A percentile compares a stretch with the other conserved stretches of the same genome.
Conservation (phyloP, 2,797 vertebrate genomes). For the Takifugu ocellatus region DNA sequence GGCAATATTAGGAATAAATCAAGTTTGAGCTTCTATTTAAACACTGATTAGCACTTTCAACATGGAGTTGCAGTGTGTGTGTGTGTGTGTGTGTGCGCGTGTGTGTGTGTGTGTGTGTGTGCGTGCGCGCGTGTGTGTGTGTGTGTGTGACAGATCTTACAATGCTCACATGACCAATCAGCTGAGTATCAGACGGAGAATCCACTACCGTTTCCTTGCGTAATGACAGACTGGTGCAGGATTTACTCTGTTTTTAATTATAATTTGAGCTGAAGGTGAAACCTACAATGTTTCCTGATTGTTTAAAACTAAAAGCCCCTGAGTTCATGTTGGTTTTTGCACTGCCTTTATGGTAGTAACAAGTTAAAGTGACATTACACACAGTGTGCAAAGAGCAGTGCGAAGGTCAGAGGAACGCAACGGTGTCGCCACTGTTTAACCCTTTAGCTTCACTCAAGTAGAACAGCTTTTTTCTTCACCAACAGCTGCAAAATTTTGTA, state of each 20-base stretch:
- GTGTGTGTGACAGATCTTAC: slow-evolving; percentile 16
- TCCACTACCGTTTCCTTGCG: slow-evolving; percentile 54
- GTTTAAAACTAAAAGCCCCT: no score
- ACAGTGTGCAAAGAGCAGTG: not conserved
- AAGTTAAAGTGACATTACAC: no score
- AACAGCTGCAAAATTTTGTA: no score
- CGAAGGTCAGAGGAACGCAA: slow-evolving; percentile 19
- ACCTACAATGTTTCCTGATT: no score
- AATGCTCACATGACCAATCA: slow-evolving; percentile 65
- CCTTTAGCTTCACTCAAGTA: not conserved
- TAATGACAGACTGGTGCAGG: slow-evolving; percentile 34
- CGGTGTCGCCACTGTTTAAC: slow-evolving; percentile 1
- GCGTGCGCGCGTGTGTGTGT: no score
- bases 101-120: not conserved
- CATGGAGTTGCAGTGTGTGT: not conserved
- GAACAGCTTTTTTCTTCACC: slow-evolving; percentile 2
- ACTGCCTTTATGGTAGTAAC: no score
- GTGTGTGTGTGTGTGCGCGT: not conserved
- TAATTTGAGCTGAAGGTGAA: no score
- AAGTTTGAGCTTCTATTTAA: no score
- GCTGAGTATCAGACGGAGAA: slow-evolving; percentile 49
- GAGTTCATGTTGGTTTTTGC: no score
- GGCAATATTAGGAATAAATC: no score
- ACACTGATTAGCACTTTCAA: no score
- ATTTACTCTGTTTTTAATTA: no score